A percentile compares a stretch with the other conserved stretches of the same genome.
Conservation (phyloP, 2,888 invertebrate genomes). For the Chrysopilus asiliformis region DNA sequence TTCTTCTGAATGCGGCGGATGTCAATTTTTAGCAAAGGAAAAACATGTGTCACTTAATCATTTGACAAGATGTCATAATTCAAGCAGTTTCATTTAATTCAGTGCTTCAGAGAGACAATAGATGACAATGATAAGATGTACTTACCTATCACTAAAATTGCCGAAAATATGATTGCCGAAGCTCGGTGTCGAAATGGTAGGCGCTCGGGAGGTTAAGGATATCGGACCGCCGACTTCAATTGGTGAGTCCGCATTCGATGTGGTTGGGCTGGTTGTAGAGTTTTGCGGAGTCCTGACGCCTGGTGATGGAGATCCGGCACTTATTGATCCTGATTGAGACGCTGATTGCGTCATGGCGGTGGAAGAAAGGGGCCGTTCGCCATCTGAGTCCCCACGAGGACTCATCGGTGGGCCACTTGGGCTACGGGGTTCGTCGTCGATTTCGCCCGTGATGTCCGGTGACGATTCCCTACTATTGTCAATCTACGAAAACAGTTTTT, state of each 20-base stretch:
- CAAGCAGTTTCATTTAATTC: too few species aligned
- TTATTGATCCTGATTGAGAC: slow-evolving; percentile 38
- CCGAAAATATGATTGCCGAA: slow-evolving; percentile 56
- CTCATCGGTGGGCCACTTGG: slow-evolving; percentile 26
- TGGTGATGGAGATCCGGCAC: slow-evolving; percentile 36
- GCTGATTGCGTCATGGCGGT: slow-evolving; percentile 33
- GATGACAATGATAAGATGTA: slow-evolving; percentile 9
- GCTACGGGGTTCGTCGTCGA: slow-evolving; percentile 33
- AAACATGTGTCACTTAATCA: too few species aligned
- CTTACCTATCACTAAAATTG: slow-evolving; percentile 43
- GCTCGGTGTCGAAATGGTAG: slow-evolving; percentile 41
- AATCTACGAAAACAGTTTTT: slow-evolving; percentile 18
- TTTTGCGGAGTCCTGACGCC: slow-evolving; percentile 32
- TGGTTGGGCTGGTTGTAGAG: slow-evolving; percentile 42
- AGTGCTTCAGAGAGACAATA: too few species aligned
- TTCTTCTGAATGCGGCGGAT: too few species aligned
- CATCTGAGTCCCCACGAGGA: slow-evolving; percentile 33
- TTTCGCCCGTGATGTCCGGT: slow-evolving; percentile 37
- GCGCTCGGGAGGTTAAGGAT: slow-evolving; percentile 26
- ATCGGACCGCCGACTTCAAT: slow-evolving; percentile 38
- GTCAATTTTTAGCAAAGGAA: too few species aligned
- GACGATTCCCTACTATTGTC: slow-evolving; percentile 37
- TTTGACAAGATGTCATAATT: too few species aligned
- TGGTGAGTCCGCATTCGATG: slow-evolving; percentile 46
- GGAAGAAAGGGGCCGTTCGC: slow-evolving; percentile 34